Percentiles rank a stretch among this genome's conserved stretches.
These are phyloP conservation scores for Sylvilagus bachmani DNA, from an alignment of 2,113 vertebrate genomes.

Conservation along the genomic window DNA sequence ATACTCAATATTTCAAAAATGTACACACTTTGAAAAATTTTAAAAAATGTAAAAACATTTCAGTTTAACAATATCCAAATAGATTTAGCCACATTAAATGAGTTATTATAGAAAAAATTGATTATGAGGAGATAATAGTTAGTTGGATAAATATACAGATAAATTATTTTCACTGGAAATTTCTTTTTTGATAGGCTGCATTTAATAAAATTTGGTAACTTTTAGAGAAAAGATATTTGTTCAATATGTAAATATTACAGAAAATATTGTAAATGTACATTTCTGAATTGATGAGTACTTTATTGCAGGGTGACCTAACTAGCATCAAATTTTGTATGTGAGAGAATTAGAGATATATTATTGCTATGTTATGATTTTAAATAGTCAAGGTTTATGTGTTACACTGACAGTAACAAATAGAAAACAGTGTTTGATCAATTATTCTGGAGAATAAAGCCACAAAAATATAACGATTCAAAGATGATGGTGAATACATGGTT, in stretches of 20 bases:
- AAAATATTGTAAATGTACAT: background rate
- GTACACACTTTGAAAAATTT: background rate
- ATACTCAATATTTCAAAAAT: background rate
- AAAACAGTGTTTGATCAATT: background rate
- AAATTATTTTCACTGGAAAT: background rate
- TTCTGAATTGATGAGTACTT: background rate
- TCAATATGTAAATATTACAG: background rate
- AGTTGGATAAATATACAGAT: background rate
- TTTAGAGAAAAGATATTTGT: background rate
- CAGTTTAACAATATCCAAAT: background rate
- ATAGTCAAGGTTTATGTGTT: background rate
- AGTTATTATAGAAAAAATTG: background rate
- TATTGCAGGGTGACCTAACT: background rate
- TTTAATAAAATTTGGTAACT: background rate
- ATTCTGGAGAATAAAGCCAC: background rate
- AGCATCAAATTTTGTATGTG: background rate
- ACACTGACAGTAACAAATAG: background rate
- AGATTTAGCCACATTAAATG: background rate
- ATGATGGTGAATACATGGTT: background rate
- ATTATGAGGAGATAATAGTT: background rate
- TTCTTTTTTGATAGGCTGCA: background rate
- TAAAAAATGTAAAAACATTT: background rate
- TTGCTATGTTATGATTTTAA: background rate
- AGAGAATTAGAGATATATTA: background rate
- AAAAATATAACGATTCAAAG: background rate